Base-by-base conservation (phyloP, 2,888 invertebrate species). In the Athetis lepigone region DNA sequence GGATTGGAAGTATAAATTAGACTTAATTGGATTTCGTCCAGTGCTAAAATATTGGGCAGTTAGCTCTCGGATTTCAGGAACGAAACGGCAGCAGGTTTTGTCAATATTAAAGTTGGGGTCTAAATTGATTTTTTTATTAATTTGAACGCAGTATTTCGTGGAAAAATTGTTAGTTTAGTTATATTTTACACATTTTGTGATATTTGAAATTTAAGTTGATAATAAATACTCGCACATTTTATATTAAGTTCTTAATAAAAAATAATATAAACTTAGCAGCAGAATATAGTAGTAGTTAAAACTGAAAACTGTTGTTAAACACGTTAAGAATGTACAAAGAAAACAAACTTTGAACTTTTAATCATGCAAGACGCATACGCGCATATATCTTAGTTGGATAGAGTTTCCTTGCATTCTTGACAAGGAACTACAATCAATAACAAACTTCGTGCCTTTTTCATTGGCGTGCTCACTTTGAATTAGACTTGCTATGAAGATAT, bases 351-450 rank as follows among this genome's bases (percentile, higher is more conserved):
- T 60, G 66, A 70, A 77, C 66, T 73, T 73, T 70, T 63, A 74
- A 74, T 80, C 68, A 75, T 76, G 68, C 66, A 67, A 71, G 73
- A 77, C 52, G 72, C 75, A 59, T 62, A 60, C 55, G 27, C 68
- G 69, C 65, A 66, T 82, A 77, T 66, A 81, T 82, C 80, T 79
- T 79, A 76, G 69, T 77, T 79, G 57, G 50, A 64, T 73, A 69
- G 47, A 65, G 62, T 72, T 61, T 67, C 69, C 61, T 33, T 75
- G 81, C 75, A 79, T 83, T 80, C 78, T 79, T 71, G 76, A 82
- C 82, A 70, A 77, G 75, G 76, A 87, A 86, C 83, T 75, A 85
- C 84, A 88, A 89, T 89, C 89, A 87, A 89, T 90, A 88, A 88
- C 77, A 79, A 86, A 88, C 80, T 88, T 86, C 75, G 62, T 67